phyloP scores from a whole-genome alignment of 2,888 invertebrate genomes.

The Clostera curtula region DNA sequence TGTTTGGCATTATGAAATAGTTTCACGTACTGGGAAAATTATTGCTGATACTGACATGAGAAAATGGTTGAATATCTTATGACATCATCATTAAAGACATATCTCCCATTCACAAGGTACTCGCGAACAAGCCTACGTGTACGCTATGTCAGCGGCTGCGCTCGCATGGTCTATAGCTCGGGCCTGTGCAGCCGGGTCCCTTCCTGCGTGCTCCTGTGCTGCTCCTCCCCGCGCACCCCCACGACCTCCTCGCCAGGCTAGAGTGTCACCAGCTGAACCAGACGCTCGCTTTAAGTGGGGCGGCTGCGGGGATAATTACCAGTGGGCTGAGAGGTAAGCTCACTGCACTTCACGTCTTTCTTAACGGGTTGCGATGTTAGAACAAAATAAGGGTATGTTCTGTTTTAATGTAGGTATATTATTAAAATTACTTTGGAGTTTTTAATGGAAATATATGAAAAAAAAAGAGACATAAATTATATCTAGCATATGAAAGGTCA shows the following conservation, averaged over 20 bases:
- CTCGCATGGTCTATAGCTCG: slow-evolving; percentile 84
- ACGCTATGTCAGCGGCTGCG: slow-evolving; percentile 87
- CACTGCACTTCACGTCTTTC: not conserved
- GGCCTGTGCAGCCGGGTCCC: slow-evolving; percentile 84
- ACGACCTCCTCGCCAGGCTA: slow-evolving; percentile 71
- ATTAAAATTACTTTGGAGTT: too few relatives aligned
- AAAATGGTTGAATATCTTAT: not conserved
- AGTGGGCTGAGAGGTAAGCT: slow-evolving; percentile 77
- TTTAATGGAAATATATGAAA: too few relatives aligned
- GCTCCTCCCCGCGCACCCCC: slow-evolving; percentile 79
- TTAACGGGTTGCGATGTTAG: too few relatives aligned
- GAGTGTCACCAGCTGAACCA: slow-evolving; percentile 80
- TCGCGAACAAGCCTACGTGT: slow-evolving; percentile 89
- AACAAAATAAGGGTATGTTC: too few relatives aligned
- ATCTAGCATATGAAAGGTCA: too few relatives aligned
- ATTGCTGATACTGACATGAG: too few relatives aligned
- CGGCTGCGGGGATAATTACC: slow-evolving; percentile 88
- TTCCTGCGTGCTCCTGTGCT: slow-evolving; percentile 87
- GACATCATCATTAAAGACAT: not conserved
- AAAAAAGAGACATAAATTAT: too few relatives aligned
- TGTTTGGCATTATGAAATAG: too few relatives aligned
- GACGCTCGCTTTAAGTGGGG: slow-evolving; percentile 88
- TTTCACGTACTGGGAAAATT: too few relatives aligned
- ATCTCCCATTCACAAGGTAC: slow-evolving; percentile 75
- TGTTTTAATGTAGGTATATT: too few relatives aligned